A percentile compares a stretch with the other conserved stretches of the same genome.
phyloP scores from a whole-genome alignment of 2,888 invertebrate species.

The Smittia aterrima region DNA sequence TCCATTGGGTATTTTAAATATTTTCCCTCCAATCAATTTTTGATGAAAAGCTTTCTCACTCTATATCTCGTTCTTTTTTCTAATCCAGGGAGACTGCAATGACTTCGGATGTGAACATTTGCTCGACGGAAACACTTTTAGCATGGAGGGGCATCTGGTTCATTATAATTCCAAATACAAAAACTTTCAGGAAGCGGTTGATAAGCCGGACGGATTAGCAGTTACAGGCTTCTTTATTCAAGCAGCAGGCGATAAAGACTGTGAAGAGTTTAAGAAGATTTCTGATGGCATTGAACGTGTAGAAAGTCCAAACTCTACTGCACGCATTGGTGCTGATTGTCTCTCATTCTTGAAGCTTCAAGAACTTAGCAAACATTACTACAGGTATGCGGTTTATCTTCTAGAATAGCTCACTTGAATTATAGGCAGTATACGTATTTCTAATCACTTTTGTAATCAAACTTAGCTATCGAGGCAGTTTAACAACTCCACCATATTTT shows the following conservation, averaged over 20 bases:
- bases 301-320: slow-evolving; percentile 51
- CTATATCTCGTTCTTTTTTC: neutral
- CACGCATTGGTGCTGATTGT: slow-evolving; percentile 59
- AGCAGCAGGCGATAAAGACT: slow-evolving; percentile 60
- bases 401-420: neutral
- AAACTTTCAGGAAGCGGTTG: slow-evolving; percentile 62
- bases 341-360: slow-evolving; percentile 67
- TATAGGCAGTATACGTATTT: neutral
- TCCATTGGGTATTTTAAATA: slow-evolving; percentile 47
- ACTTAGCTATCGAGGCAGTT: slow-evolving; percentile 67
- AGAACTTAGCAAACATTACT: slow-evolving; percentile 67
- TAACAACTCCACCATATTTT: slow-evolving; percentile 70
- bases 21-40: neutral
- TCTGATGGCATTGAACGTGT: slow-evolving; percentile 57
- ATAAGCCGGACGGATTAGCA: slow-evolving; percentile 68
- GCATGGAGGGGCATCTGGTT: slow-evolving; percentile 70
- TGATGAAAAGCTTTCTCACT: neutral
- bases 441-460: too few relatives aligned
- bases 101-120: slow-evolving; percentile 78
- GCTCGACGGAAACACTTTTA: slow-evolving; percentile 67
- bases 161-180: slow-evolving; percentile 72
- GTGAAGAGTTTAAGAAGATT: slow-evolving; percentile 60
- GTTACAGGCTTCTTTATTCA: slow-evolving; percentile 69
- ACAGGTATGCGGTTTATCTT: slow-evolving; percentile 46
- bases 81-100: slow-evolving; percentile 46